Evolutionary conservation across 1,140 invertebrate genomes (phyloP), one percentile per base, ranked within the genome.

Genomic region (Trigoniulus corallinus): DNA sequence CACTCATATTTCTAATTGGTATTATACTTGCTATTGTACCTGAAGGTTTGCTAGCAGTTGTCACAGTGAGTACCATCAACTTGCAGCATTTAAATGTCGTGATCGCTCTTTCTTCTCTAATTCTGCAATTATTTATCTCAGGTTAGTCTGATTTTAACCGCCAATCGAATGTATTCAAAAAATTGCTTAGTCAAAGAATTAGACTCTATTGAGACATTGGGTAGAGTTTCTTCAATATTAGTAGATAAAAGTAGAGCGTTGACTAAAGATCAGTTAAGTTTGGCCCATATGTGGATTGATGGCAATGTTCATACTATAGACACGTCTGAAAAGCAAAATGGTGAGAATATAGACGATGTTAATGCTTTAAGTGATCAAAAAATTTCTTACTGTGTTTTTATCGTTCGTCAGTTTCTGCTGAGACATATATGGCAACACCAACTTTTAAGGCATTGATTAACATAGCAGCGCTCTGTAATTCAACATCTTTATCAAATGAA

Each of bases 131-230:
- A n/a, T n/a, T 46, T 3, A 20, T 40, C 50, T 0, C 44, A 74
- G 66, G 72, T 77, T 3, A 76, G 75, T 58, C 58, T 79, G 51
- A 78, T 77, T n/a, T 59, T 80, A 51, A 79, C 77, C 45, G 76
- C 77, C 46, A 79, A 79, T 59, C 63, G 76, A 55, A 77, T 79
- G 75, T 75, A 76, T 20, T 65, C 61, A 39, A 79, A 79, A 62
- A 79, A 79, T 59, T 80, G 77, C 57, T 60, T 79, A 50, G 77
- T 80, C 22, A 80, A 78, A 64, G 78, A 79, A 57, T 62, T 79
- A 52, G 75, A 79, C 61, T 75, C 75, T 47, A 76, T 80, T 18
- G 77, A 79, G 58, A 79, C 77, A 10, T 64, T 79, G n/a, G 76
- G 76, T 18, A 78, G 76, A 2, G 79, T 76, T 21, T 76, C 76